These are phyloP conservation scores for Ricordea florida DNA, from an alignment of 92 coral and sea anemone genomes.

Conservation along the genomic window DNA sequence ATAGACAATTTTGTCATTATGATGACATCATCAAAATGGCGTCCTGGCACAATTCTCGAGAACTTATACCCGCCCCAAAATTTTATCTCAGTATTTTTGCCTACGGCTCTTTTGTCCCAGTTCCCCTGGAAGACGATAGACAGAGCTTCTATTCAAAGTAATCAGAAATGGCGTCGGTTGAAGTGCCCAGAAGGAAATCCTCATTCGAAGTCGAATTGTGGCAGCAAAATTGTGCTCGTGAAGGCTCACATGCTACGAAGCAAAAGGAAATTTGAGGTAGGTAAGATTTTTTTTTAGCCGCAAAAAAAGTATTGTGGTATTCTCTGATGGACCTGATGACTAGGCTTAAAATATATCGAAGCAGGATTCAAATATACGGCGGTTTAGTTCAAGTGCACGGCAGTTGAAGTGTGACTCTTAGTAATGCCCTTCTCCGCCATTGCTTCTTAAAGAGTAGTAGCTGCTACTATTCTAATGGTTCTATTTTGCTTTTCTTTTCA, in stretches of 20 bases:
- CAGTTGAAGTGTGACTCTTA: constrained; percentile 2
- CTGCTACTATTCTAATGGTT: constrained; percentile 1
- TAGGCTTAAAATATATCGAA: not conserved
- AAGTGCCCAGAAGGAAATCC: not conserved
- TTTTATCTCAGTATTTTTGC: constrained; percentile 3
- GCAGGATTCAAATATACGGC: constrained; percentile 8
- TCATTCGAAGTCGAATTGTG: constrained; percentile 1
- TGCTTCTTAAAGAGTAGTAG: not conserved
- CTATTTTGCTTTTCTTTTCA: constrained; percentile 14
- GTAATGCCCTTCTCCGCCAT: constrained; percentile 8
- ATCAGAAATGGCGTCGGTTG: constrained; percentile 8
- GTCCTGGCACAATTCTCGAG: not conserved
- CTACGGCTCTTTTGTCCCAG: not conserved
- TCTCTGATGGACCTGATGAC: not conserved
- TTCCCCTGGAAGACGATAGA: not conserved
- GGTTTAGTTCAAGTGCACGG: constrained; percentile 4
- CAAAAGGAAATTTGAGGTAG: constrained; percentile 1
- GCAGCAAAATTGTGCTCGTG: not conserved
- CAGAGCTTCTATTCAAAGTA: not conserved
- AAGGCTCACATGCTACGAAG: not conserved
- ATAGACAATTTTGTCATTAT: not conserved
- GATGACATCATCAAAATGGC: too few species aligned
- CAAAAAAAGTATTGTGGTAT: constrained; percentile 7
- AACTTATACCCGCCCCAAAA: not conserved
- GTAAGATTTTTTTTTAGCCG: not conserved